These are phyloP conservation scores for Oncorhynchus clarkii DNA, from an alignment of 2,113 vertebrate genomes.

Conservation along the genomic window DNA sequence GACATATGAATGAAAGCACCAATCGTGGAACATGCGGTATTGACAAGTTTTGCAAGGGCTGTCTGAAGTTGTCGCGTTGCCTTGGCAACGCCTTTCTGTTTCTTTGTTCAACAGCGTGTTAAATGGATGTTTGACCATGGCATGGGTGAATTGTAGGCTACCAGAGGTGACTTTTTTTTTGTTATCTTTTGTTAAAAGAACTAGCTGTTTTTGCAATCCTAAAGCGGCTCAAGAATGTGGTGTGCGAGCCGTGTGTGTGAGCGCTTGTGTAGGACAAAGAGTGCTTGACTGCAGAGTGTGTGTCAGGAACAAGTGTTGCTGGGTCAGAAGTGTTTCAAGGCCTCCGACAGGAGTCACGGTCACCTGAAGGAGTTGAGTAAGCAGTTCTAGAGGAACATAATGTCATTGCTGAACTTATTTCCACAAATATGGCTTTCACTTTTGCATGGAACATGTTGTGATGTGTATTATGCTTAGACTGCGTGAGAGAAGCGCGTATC, in stretches of 20 bases:
- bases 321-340: slow-evolving; percentile 12
- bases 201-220: not conserved
- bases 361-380: not conserved
- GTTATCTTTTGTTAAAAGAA: slow-evolving; percentile 37
- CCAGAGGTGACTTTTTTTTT: slow-evolving; percentile 7
- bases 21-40: too few species aligned
- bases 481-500: too few species aligned
- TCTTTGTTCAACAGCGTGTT: slow-evolving; percentile 44
- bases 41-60: not conserved
- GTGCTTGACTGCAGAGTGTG: slow-evolving; percentile 22
- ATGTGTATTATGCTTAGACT: too few species aligned
- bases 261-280: not conserved
- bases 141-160: slow-evolving; percentile 29
- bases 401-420: not conserved
- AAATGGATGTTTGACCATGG: slow-evolving; percentile 44
- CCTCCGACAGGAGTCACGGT: not conserved
- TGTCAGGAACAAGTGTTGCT: slow-evolving; percentile 53
- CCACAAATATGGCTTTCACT: not conserved
- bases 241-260: not conserved
- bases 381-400: not conserved
- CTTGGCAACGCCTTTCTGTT: slow-evolving; percentile 60
- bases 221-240: not conserved
- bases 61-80: slow-evolving; percentile 33
- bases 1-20: too few species aligned
- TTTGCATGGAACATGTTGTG: too few species aligned